Conservation (phyloP, 2,888 invertebrate species). For the Temnothorax unifasciatus region DNA sequence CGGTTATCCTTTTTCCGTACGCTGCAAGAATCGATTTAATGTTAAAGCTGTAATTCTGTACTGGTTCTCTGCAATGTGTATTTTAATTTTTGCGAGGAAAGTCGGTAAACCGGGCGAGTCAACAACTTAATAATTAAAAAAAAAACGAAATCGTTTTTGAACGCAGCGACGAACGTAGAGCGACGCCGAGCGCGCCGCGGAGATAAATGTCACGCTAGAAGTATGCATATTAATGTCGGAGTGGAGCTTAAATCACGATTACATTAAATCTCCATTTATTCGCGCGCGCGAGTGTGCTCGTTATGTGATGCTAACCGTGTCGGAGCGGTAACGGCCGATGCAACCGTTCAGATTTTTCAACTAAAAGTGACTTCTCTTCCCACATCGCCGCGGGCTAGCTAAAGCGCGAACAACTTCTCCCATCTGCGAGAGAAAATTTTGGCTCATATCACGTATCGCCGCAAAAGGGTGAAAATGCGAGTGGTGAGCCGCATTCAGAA, state of each 20-base stretch:
- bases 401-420: slow-evolving; percentile 26
- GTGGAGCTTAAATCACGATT: slow-evolving; percentile 36
- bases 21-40: background rate
- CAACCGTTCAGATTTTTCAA: slow-evolving; percentile 39
- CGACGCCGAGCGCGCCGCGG: background rate
- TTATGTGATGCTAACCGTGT: slow-evolving; percentile 7
- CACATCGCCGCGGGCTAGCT: background rate
- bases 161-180: background rate
- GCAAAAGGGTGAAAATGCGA: slow-evolving; percentile 7
- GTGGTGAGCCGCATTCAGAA: background rate
- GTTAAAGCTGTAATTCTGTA: too few species aligned
- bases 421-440: slow-evolving; percentile 13
- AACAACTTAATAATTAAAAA: background rate
- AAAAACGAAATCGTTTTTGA: background rate
- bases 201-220: slow-evolving; percentile 26
- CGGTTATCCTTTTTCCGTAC: background rate
- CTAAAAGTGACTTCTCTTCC: slow-evolving; percentile 11
- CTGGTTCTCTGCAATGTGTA: background rate
- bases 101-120: background rate
- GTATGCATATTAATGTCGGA: slow-evolving; percentile 34
- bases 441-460: slow-evolving; percentile 1
- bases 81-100: background rate
- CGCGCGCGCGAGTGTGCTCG: background rate
- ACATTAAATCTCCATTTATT: slow-evolving; percentile 49
- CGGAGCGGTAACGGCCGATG: slow-evolving; percentile 16